Base-by-base conservation (phyloP, 2,797 vertebrate species). In the Podarcis lilfordi region DNA sequence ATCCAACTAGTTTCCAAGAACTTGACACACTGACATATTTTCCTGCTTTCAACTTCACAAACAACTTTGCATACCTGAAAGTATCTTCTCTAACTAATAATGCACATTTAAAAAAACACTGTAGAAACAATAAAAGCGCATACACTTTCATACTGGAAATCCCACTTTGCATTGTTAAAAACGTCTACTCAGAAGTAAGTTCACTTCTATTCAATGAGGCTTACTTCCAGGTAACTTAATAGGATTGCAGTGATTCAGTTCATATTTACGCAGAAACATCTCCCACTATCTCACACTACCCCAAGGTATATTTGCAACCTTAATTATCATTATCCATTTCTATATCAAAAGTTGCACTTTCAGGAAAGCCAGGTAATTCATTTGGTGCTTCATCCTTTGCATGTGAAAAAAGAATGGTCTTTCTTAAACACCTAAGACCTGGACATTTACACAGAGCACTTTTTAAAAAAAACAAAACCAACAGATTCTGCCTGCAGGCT, bases 251-350 rank as follows among this genome's bases (percentile, higher is more conserved):
- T 11, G 29, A 50, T 29, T 29, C 27, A 27, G 23, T 11, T 11
- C 35, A 27, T 3, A 25, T n/a, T n/a, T 50, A 17, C 17, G 17
- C 77, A 50, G 27, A 50, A n/a, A 11, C 13, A 45, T 55, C n/a
- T 55, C 21, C 45, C n/a, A 72, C 15, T 35, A 23, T 23, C 25
- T 55, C 50, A 43, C 8, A 72, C 19, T 2, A 55, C 29, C 7
- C 29, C n/a, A 3, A 79, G 2, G 6, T 15, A 45, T 23, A 8
- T 29, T 55, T 88, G 88, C 40, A 88, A 55, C 7, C 75, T 87
- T 35, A 69, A 86, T 2, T 10, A 40, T 7, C 40, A 79, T 81
- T 82, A 74, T 80, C 4, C 89, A 89, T 80, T 91, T 88, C 6
- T 43, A 4, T 76, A 74, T 75, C 61, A 83, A 79, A 79, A 61